Base-by-base conservation (phyloP, 2,113 vertebrate species). In the Chinchilla lanigera region DNA sequence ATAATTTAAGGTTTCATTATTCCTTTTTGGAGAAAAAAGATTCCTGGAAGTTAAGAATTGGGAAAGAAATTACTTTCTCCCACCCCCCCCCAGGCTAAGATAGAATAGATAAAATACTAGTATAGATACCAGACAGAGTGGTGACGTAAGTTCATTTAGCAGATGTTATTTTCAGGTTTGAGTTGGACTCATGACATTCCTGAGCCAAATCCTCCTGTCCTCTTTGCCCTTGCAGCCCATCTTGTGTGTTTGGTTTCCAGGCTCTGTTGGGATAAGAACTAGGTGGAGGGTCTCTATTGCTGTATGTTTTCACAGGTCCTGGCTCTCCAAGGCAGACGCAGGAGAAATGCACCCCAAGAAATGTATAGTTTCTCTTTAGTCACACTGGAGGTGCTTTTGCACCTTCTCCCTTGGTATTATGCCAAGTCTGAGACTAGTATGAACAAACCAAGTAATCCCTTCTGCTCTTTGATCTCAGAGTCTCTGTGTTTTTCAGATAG, bases 41-140 rank as follows among this genome's bases (percentile, higher is more conserved):
- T 95, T 92, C 80, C 54, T 86, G 16, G 69, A 95, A 94, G 33
- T 67, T 86, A 78, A 89, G 54, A 54, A 84, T 80, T 83, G 65
- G 73, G 38, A 78, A 95, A 94, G 61, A 58, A 71, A 86, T 14
- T 10, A 17, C n/a, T 28, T 35, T 33, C 11, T 22, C 20, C 24
- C 33, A n/a, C 47, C 47, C 47, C n/a, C 61, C 41, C 13, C 47
- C 78, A 41, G 26, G 35, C 60, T 54, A 67, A 84, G n/a, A 50
- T 67, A 61, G 41, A 35, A 24, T 71, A 47, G 61, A 75, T 60
- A n/a, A 52, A 82, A 80, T 20, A 30, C 41, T 44, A 41, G 54
- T n/a, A 38, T 22, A 82, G 33, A 47, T 65, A 30, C 7, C 50
- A 95, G 52, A n/a, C 7, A 41, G 35, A 81, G 65, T 50, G 10